These are phyloP conservation scores for Mythimna albipuncta DNA, from an alignment of 2,888 invertebrate genomes.

Conservation along the genomic window DNA sequence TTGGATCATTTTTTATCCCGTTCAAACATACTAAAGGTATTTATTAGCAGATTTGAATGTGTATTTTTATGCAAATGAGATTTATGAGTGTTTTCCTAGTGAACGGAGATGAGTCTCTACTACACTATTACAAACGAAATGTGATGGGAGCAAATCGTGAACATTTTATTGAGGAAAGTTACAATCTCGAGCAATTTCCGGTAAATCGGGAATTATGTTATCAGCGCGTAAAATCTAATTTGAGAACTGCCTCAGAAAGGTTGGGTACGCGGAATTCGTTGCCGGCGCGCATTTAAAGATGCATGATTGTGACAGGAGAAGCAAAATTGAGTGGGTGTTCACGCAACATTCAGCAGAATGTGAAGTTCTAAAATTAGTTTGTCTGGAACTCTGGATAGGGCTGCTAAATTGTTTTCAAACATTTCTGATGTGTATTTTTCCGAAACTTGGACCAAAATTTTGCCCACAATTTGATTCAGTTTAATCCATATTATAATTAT, in stretches of 20 bases:
- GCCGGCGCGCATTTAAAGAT: slow-evolving; percentile 49
- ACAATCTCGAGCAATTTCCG: slow-evolving; percentile 55
- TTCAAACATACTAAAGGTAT: slow-evolving; percentile 24
- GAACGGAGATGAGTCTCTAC: slow-evolving; percentile 34
- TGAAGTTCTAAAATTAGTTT: slow-evolving; percentile 35
- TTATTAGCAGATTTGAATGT: slow-evolving; percentile 20
- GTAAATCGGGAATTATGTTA: slow-evolving; percentile 51
- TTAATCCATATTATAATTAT: too few relatives aligned
- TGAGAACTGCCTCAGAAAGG: slow-evolving; percentile 42
- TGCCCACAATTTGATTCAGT: too few relatives aligned
- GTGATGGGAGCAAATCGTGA: slow-evolving; percentile 18
- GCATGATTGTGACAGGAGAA: slow-evolving; percentile 51
- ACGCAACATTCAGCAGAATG: slow-evolving; percentile 37
- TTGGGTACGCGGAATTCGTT: slow-evolving; percentile 10
- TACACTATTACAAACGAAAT: slow-evolving; percentile 41
- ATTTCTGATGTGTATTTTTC: background rate
- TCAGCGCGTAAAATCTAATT: slow-evolving; percentile 52
- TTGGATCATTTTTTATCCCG: slow-evolving; percentile 38
- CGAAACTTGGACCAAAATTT: background rate
- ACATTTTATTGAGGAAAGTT: slow-evolving; percentile 54
- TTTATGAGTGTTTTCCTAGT: slow-evolving; percentile 34
- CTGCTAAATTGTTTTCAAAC: slow-evolving; percentile 2
- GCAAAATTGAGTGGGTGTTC: slow-evolving; percentile 37
- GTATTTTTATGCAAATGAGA: slow-evolving; percentile 17
- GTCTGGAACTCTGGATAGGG: slow-evolving; percentile 1